Evolutionary conservation across 2,888 invertebrate genomes (phyloP), one percentile per base, ranked within the genome.

Genomic region (Gortyna flavago): DNA sequence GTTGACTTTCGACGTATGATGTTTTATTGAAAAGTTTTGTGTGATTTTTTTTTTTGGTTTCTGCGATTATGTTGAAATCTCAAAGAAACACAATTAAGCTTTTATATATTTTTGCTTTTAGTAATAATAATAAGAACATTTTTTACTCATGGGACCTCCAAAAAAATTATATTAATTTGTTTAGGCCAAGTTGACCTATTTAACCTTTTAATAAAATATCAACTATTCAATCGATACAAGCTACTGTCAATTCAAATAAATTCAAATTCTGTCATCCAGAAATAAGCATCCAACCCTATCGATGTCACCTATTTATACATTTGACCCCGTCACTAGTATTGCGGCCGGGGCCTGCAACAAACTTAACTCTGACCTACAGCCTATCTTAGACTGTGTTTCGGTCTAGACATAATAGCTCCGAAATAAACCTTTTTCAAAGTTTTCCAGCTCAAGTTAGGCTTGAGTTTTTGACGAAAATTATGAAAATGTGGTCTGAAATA

Each of bases 321-420:
- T 41, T 59, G 25, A 44, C 77, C 83, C 73, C 86, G 72, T 70
- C 86, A 81, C 85, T 82, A 87, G 74, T 38, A 38, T 41, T 81
- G 79, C 72, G 64, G 41, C 67, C 29, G 71, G 35, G 74, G 74
- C 68, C 16, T 80, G 85, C 76, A 85, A 62, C 70, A 67, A 72
- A 80, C 74, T 75, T 86, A 87, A 75, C 74, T 77, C 48, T 59
- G 67, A 80, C 85, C 85, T 76, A 79, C 32, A 77, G 35, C 57
- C 74, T 80, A 64, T 76, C 80, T 80, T 35, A 75, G 21, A 59
- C 65, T 68, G 32, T 66, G 57, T 80, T 76, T 76, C n/a, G n/a
- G 76, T 62, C 72, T 76, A 80, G 64, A 77, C 72, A 54, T 48
- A 25, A 32, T 61, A 61, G 59, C 51, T 59, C 13, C 2, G n/a